Evolutionary conservation across 1,140 invertebrate genomes (phyloP).

Genomic region (Monochamus saltuarius): DNA sequence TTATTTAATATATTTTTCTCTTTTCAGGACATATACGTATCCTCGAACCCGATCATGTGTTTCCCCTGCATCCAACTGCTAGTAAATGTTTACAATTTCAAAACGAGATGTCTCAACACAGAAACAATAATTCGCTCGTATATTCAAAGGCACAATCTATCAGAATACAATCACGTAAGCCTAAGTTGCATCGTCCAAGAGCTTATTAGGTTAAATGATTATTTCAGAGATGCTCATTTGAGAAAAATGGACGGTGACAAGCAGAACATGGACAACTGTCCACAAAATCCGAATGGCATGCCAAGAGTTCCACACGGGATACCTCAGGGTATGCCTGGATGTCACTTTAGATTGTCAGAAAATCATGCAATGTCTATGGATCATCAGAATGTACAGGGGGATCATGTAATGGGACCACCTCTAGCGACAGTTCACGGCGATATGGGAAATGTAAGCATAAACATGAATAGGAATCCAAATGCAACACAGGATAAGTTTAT

Average conservation of each 20-base stretch:
- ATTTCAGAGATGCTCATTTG: slow-evolving; percentile 16
- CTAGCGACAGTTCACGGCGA: no score
- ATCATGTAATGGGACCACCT: no score
- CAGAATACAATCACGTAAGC: slow-evolving; percentile 29
- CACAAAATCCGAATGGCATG: background rate
- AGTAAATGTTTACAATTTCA: slow-evolving; percentile 32
- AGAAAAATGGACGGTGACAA: slow-evolving; percentile 8
- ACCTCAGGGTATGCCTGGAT: background rate
- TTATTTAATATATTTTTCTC: no score
- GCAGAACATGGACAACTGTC: background rate
- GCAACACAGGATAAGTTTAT: no score
- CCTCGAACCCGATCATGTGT: slow-evolving; percentile 30
- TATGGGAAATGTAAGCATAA: no score
- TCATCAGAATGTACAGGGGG: background rate
- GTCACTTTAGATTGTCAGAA: background rate
- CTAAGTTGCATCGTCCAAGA: slow-evolving; percentile 28
- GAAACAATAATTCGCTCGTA: slow-evolving; percentile 28
- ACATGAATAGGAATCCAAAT: no score
- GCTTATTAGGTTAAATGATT: slow-evolving; percentile 23
- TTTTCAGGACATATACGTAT: slow-evolving; percentile 33
- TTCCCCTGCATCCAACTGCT: slow-evolving; percentile 26
- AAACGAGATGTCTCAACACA: slow-evolving; percentile 29
- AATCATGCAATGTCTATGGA: background rate
- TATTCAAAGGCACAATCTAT: slow-evolving; percentile 27
- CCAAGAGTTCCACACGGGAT: background rate